Base-by-base conservation (phyloP, 2,888 invertebrate genomes). In the Girardia tigrina region DNA sequence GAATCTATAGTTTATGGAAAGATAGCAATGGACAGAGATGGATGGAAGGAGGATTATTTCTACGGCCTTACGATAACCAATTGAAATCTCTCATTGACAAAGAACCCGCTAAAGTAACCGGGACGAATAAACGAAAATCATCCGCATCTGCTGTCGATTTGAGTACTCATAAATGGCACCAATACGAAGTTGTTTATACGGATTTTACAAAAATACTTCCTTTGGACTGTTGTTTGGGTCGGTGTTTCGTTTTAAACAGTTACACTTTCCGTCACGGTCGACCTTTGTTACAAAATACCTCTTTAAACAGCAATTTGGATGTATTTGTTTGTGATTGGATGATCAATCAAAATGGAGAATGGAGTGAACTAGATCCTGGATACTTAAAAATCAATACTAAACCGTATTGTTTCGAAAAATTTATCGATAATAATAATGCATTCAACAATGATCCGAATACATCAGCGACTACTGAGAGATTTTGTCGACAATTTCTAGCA, bases 281-380 rank as follows among this genome's bases (percentile, higher is more conserved):
- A 23, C 56, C 56, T 56, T n/a, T 56, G 56, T 56, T 56, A 23
- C 56, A 56, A 56, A 56, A 56, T n/a, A 56, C n/a, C 23, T 4
- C 56, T 20, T 23, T 20, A 56, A 56, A 36, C 36, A 16, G 20
- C 8, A 56, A 56, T 56, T n/a, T 56, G 8, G 56, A 56, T 16
- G 71, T 71, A 6, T 71, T 28, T 29, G 28, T 71, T 14, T 71
- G 71, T 29, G 71, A 71, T 27, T 71, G 71, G 71, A 71, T 71
- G 71, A n/a, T 71, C 28, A 29, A 71, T 27, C 28, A 71, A 29
- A 29, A 29, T 27, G 28, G 71, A 28, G 28, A 29, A 29, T 71
- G 28, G 29, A 28, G 71, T 27, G 28, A 71, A 29, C 26, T 71
- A 29, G 71, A 71, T 29, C 71, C 71, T 4, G 71, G 28, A 20